Evolutionary conservation across 92 coral and sea anemone genomes (phyloP).

Genomic region (Pocillopora meandrina): DNA sequence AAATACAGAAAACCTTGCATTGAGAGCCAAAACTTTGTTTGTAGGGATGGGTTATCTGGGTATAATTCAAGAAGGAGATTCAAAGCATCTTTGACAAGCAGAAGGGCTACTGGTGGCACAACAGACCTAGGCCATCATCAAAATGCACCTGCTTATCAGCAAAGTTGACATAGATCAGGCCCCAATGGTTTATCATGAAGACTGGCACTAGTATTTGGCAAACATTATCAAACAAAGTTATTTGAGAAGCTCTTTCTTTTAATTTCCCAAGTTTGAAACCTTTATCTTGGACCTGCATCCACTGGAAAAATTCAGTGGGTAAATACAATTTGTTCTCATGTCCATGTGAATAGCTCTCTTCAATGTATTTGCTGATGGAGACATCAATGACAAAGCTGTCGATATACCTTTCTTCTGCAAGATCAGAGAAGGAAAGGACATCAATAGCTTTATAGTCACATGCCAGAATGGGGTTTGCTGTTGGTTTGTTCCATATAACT

Average conservation of each 20-base stretch:
- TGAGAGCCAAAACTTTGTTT: conserved; percentile 48
- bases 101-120: conserved; percentile 27
- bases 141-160: conserved; percentile 21
- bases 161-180: conserved; percentile 37
- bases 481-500: conserved; percentile 51
- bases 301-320: conserved; percentile 49
- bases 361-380: conserved; percentile 36
- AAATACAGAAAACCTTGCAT: conserved; percentile 26
- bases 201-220: conserved; percentile 15
- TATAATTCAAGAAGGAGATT: conserved; percentile 39
- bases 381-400: conserved; percentile 56
- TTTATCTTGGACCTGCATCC: conserved; percentile 47
- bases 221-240: conserved; percentile 5
- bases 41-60: conserved; percentile 31
- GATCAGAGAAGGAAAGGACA: conserved; percentile 47
- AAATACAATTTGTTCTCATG: conserved; percentile 20
- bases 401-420: conserved; percentile 50
- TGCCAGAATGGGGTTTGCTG: conserved; percentile 13
- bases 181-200: conserved; percentile 47
- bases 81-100: conserved; percentile 27
- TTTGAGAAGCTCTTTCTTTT: background rate
- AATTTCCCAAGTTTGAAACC: conserved; percentile 17
- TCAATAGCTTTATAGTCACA: conserved; percentile 43
- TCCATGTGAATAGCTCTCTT: conserved; percentile 13
- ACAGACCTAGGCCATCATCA: conserved; percentile 51